Percentiles rank a stretch among this genome's conserved stretches.
These are phyloP conservation scores for Paraplagusia blochii DNA, from an alignment of 2,113 vertebrate species.

Conservation along the genomic window DNA sequence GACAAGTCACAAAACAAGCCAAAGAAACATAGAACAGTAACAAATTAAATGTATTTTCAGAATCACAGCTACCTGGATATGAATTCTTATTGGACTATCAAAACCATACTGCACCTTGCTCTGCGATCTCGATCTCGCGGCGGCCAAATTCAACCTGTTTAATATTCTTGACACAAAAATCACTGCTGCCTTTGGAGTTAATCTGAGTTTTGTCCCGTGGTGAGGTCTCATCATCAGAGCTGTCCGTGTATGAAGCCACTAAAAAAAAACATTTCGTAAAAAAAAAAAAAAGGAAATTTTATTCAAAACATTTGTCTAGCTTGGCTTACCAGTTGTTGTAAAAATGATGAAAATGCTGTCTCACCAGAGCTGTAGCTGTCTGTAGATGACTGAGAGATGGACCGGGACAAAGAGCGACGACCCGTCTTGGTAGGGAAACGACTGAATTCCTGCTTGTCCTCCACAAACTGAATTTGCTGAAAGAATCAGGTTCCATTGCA, in stretches of 20 bases:
- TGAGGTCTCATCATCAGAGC: conserved; percentile 93
- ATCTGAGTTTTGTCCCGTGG: conserved; percentile 91
- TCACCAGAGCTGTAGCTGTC: conserved; percentile 95
- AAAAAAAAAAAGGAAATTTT: not conserved
- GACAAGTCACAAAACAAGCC: conserved; percentile 19
- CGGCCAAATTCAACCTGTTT: conserved; percentile 94
- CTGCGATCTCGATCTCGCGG: conserved; percentile 74
- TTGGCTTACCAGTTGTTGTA: too few species aligned
- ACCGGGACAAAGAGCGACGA: conserved; percentile 91
- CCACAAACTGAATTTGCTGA: conserved; percentile 92
- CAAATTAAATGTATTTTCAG: not conserved
- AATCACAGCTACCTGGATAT: too few species aligned
- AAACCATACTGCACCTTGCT: not conserved
- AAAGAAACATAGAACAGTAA: conserved; percentile 3
- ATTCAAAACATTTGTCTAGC: too few species aligned
- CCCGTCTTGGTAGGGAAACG: conserved; percentile 90
- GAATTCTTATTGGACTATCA: too few species aligned
- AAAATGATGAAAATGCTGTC: not conserved
- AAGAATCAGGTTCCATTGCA: too few species aligned
- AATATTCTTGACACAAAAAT: conserved; percentile 97
- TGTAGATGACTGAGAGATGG: conserved; percentile 94
- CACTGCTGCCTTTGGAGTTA: conserved; percentile 90
- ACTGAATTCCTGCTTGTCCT: conserved; percentile 96
- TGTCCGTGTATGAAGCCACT: conserved; percentile 94
- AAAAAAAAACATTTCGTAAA: not conserved